A percentile compares a stretch with the other conserved stretches of the same genome.
These are phyloP conservation scores for Cassiopea andromeda DNA, from an alignment of 30 jellyfish, hydroid and myxozoan genomes.

Conservation along the genomic window DNA sequence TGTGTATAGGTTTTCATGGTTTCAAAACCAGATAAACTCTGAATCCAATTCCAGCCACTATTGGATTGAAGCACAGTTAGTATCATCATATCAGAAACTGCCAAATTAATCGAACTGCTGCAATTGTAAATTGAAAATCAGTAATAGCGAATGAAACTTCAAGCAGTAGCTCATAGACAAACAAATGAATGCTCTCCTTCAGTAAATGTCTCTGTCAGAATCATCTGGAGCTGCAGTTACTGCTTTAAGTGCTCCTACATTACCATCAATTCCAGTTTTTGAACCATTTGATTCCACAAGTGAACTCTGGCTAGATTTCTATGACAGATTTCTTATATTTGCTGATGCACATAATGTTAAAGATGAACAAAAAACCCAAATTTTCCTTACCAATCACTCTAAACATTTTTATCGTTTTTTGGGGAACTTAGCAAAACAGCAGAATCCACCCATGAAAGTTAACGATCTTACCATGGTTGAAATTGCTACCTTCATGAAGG, in stretches of 20 bases:
- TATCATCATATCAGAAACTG: background rate
- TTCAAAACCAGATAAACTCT: background rate
- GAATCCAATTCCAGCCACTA: background rate
- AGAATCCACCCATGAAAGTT: constrained; percentile 12
- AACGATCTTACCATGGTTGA: constrained; percentile 55
- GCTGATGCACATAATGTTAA: background rate
- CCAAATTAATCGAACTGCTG: background rate
- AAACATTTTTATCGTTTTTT: background rate
- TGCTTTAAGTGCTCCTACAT: background rate
- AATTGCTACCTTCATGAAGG: constrained; percentile 25
- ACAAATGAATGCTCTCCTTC: background rate
- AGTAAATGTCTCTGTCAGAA: background rate
- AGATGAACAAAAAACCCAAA: background rate
- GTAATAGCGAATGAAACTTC: background rate
- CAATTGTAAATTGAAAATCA: background rate
- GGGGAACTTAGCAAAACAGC: constrained; percentile 24
- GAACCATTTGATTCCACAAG: constrained; percentile 23
- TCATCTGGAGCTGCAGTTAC: background rate
- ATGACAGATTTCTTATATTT: constrained; percentile 7
- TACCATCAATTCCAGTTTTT: background rate
- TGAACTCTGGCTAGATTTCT: constrained; percentile 27
- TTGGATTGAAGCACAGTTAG: background rate
- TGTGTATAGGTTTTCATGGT: background rate
- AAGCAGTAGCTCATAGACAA: background rate
- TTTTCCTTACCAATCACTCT: background rate